A percentile compares a stretch with the other conserved stretches of the same genome.
phyloP scores from a whole-genome alignment of 2,113 vertebrate genomes.

The Rhynchopsitta pachyrhyncha region DNA sequence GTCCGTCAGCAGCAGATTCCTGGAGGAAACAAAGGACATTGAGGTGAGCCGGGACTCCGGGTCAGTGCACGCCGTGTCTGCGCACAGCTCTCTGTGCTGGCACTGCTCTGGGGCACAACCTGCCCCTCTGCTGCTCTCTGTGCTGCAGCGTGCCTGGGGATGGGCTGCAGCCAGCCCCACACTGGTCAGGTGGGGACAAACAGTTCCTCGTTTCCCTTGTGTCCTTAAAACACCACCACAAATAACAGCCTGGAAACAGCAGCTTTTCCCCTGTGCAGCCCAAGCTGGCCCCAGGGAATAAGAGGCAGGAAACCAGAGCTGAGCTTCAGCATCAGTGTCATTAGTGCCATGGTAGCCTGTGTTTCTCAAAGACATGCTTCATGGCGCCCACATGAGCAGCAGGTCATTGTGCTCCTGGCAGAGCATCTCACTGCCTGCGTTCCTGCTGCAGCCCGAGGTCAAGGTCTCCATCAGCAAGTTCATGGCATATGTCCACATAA shows the following conservation, averaged over 20 bases:
- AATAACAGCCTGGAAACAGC: background rate
- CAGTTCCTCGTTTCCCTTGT: background rate
- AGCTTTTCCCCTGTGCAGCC: background rate
- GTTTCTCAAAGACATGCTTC: background rate
- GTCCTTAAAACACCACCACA: background rate
- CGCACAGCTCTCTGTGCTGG: background rate
- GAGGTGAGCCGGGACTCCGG: background rate
- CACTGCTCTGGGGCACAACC: background rate
- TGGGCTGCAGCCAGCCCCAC: background rate
- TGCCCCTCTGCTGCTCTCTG: background rate
- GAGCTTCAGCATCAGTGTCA: background rate
- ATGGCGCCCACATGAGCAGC: background rate
- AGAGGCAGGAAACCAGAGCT: background rate
- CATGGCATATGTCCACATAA: constrained; percentile 77
- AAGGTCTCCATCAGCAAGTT: constrained; percentile 79
- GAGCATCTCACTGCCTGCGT: background rate
- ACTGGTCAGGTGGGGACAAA: fast-evolving
- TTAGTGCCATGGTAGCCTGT: background rate
- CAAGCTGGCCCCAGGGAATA: background rate
- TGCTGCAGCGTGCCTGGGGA: background rate
- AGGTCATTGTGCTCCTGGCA: background rate
- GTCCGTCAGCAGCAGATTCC: constrained; percentile 76
- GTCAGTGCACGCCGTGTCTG: fast-evolving
- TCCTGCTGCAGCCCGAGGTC: constrained; percentile 57
- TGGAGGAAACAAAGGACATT: constrained; percentile 70